These are phyloP conservation scores for Parelbella ahira DNA, from an alignment of 2,888 invertebrate genomes.

Conservation along the genomic window DNA sequence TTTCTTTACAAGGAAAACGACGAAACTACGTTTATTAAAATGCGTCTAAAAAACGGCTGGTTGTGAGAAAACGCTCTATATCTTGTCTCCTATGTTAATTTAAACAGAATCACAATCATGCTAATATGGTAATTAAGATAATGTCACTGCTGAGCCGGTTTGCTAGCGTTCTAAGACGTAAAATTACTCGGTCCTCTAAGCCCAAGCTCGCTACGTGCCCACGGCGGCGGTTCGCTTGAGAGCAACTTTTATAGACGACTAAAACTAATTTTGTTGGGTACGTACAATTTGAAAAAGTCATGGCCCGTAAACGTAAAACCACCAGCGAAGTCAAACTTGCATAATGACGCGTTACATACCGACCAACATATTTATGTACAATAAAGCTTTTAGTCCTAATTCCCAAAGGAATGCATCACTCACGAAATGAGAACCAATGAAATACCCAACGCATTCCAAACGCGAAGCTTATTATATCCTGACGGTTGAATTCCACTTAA, in stretches of 20 bases:
- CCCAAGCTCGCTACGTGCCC: background rate
- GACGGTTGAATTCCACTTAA: conserved; percentile 44
- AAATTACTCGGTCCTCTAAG: conserved; percentile 21
- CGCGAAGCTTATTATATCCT: conserved; percentile 33
- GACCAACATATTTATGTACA: too few species aligned
- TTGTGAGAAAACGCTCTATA: background rate
- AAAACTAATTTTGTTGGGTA: too few species aligned
- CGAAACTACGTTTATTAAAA: too few species aligned
- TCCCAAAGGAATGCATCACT: conserved; percentile 35
- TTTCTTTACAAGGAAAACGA: too few species aligned
- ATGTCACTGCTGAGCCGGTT: conserved; percentile 47
- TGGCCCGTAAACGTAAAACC: conserved; percentile 7
- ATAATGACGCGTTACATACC: conserved; percentile 18
- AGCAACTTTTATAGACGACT: background rate
- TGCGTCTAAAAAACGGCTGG: conserved; percentile 3
- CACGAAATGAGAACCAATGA: conserved; percentile 34
- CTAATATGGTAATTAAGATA: conserved; percentile 65
- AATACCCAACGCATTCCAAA: conserved; percentile 34
- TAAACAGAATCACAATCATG: conserved; percentile 42
- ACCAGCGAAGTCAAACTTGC: conserved; percentile 14
- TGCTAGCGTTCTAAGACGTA: conserved; percentile 30
- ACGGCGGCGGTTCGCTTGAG: background rate
- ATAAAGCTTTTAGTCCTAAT: conserved; percentile 33
- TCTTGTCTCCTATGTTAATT: conserved; percentile 13
- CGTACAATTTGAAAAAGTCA: background rate